phyloP scores from a whole-genome alignment of 2,888 invertebrate genomes.

The Lamellibrachia satsuma region DNA sequence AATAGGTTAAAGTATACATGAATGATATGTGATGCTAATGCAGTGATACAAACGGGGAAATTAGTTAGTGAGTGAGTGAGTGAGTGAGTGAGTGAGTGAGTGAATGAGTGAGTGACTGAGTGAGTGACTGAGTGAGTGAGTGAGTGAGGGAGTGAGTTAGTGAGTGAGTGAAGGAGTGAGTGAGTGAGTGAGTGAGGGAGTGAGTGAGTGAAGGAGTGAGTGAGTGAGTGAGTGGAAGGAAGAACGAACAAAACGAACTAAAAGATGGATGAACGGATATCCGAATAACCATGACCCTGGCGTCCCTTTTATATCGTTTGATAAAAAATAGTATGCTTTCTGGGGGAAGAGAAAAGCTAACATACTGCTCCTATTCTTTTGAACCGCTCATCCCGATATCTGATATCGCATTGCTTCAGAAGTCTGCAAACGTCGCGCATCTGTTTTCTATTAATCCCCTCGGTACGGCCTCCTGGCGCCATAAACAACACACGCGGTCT shows the following conservation, averaged over 20 bases:
- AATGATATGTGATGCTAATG: no score
- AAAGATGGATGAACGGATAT: not conserved
- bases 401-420: not conserved
- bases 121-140: constrained; percentile 17
- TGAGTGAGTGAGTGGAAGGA: constrained; percentile 18
- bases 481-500: not conserved
- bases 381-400: not conserved
- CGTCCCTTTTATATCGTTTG: not conserved
- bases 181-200: constrained; percentile 21
- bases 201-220: constrained; percentile 22
- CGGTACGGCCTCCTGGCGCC: not conserved
- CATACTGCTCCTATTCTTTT: not conserved
- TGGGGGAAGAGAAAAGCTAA: not conserved
- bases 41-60: no score
- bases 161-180: not conserved
- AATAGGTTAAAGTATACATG: no score
- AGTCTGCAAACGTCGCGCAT: not conserved
- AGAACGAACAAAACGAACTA: not conserved
- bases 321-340: not conserved
- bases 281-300: not conserved
- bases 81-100: constrained; percentile 24
- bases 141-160: not conserved
- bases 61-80: constrained; percentile 17
- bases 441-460: not conserved
- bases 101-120: constrained; percentile 18